Percentiles rank a stretch among this genome's conserved stretches.
Evolutionary conservation across 2,797 vertebrate genomes (phyloP).

Genomic region (Danio jaintianensis): DNA sequence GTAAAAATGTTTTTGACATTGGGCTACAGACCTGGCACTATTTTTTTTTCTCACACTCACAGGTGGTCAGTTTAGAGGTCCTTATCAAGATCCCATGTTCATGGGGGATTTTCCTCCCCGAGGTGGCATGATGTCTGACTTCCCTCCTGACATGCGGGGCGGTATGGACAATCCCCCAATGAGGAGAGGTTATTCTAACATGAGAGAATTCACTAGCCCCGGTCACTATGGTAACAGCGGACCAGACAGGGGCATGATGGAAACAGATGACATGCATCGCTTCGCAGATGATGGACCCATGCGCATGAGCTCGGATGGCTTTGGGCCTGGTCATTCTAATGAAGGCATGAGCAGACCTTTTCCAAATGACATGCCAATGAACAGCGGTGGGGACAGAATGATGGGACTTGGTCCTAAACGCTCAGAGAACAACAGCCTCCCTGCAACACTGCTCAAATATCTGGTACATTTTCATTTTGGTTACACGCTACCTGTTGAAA

Average conservation of each 20-base stretch:
- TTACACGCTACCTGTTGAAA: not conserved
- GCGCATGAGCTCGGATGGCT: conserved; percentile 57
- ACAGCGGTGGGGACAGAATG: conserved; percentile 57
- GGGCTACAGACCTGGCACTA: too few species aligned
- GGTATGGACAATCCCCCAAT: conserved; percentile 43
- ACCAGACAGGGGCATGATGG: conserved; percentile 61
- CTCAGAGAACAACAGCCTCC: conserved; percentile 66
- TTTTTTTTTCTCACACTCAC: not conserved
- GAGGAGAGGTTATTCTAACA: conserved; percentile 63
- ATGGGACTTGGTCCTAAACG: conserved; percentile 62
- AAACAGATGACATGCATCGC: conserved; percentile 44
- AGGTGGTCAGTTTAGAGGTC: conserved; percentile 61
- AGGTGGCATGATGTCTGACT: conserved; percentile 64
- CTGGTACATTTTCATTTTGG: conserved; percentile 67
- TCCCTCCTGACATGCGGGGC: conserved; percentile 42
- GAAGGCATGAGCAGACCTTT: conserved; percentile 65
- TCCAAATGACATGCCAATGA: conserved; percentile 62
- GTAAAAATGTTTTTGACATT: too few species aligned
- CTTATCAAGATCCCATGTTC: conserved; percentile 66
- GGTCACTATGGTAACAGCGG: conserved; percentile 52
- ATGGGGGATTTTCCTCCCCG: conserved; percentile 67
- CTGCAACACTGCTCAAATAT: conserved; percentile 75
- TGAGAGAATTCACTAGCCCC: conserved; percentile 62
- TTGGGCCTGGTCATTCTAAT: conserved; percentile 42
- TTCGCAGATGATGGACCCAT: conserved; percentile 62